Evolutionary conservation across 2,888 invertebrate genomes (phyloP), one percentile per base, ranked within the genome.

Genomic region (Lasioglossum villosulum): DNA sequence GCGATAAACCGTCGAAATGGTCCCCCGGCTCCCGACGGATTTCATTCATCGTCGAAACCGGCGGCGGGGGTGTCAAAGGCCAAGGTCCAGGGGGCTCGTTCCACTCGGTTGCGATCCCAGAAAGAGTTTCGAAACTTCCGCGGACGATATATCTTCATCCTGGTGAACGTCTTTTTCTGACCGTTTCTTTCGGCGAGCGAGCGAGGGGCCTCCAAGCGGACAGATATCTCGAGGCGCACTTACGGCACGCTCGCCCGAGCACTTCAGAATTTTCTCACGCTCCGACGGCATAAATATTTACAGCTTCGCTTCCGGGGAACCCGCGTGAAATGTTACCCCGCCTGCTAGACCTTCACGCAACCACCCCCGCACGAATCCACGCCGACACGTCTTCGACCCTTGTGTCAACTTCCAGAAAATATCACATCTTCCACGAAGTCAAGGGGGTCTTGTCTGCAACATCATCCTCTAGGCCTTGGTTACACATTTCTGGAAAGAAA

Each of bases 271-370:
- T 91, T 92, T 92, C 90, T 91, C 91, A 91, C 90, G 92, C 88
- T 90, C 89, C 83, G 86, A 63, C 79, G 88, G 88, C 88, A 92
- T 93, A 93, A 93, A 93, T 93, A 93, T 93, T 93, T 93, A 93
- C 91, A 82, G 84, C 89, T 86, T 85, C 88, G 87, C 86, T 92
- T 90, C 86, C 90, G 84, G 83, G 81, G 89, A 78, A 79, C 82
- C 78, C 30, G 56, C 56, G 66, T 39, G 77, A 76, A 48, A 74
- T 63, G 34, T 34, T 73, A 48, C 37, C 66, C 75, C 75, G 72
- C 80, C 77, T 80, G 84, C 66, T 74, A 76, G 71, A 68, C 68
- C 0, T 6, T 12, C 34, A 27, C 66, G 66, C 34, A 19, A 8
- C 8, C 30, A 34, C 34, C 34, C 30, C 30, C 52, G 52, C 52